These are phyloP conservation scores for Drosophila recens DNA, from an alignment of 2,888 invertebrate genomes.

Conservation along the genomic window DNA sequence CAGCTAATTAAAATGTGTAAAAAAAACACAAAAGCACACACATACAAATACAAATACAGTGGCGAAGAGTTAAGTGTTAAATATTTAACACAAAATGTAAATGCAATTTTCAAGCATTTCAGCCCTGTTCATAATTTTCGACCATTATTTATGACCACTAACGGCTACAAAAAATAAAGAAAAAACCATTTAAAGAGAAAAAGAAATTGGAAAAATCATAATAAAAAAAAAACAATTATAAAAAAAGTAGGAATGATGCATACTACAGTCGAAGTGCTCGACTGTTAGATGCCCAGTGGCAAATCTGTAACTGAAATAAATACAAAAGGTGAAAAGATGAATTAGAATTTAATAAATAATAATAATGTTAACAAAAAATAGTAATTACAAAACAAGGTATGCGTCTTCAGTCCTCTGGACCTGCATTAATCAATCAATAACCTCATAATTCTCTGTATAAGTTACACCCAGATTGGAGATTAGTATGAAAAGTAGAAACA, in stretches of 20 bases:
- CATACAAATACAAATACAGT: neutral
- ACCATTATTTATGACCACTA: slow-evolving; percentile 67
- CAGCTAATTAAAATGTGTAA: slow-evolving; percentile 78
- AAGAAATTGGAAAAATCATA: slow-evolving; percentile 20
- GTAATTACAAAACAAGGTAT: no score
- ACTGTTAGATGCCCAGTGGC: no score
- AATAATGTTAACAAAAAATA: no score
- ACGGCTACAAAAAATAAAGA: slow-evolving; percentile 33
- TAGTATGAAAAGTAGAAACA: no score
- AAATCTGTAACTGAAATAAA: no score
- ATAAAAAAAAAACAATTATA: slow-evolving; percentile 11
- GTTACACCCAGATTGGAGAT: no score
- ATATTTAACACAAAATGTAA: slow-evolving; percentile 72
- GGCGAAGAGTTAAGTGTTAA: slow-evolving; percentile 47
- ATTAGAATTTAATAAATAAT: no score
- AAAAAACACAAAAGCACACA: slow-evolving; percentile 4
- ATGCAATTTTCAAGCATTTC: slow-evolving; percentile 57
- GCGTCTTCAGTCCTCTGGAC: no score
- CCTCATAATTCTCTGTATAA: no score
- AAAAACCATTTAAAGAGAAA: neutral
- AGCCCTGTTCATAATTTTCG: slow-evolving; percentile 40
- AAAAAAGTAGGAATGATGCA: neutral
- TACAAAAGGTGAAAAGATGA: no score
- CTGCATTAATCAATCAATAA: no score
- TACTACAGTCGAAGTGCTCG: no score